phyloP scores from a whole-genome alignment of 2,797 vertebrate genomes.

The Momotus momota region DNA sequence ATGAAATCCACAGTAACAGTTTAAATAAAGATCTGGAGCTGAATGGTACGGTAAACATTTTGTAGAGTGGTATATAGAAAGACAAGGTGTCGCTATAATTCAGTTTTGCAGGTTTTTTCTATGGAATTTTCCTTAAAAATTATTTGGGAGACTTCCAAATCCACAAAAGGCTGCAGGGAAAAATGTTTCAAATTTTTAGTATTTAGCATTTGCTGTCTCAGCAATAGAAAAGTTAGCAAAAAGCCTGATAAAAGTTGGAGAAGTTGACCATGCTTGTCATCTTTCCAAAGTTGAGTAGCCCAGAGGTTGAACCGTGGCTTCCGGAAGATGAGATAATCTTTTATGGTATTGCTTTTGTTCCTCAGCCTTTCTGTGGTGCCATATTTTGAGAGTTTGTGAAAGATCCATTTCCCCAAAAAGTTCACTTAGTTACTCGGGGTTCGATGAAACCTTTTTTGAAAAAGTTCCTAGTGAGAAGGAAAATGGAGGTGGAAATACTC shows the following conservation, averaged over 20 bases:
- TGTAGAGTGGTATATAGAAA: not conserved
- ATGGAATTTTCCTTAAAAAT: not conserved
- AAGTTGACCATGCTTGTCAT: not conserved
- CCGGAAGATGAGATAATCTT: not conserved
- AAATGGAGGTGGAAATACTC: not conserved
- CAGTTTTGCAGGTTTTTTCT: not conserved
- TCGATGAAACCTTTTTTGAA: not conserved
- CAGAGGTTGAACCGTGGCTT: not conserved
- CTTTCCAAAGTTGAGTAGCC: not conserved
- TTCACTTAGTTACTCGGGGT: not conserved
- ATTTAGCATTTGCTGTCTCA: not conserved
- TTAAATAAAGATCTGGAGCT: not conserved
- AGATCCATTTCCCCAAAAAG: not conserved
- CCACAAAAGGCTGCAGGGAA: not conserved
- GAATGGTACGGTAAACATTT: accelerated
- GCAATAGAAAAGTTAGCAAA: not conserved
- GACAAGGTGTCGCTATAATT: not conserved
- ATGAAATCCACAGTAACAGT: not conserved
- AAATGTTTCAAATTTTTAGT: not conserved
- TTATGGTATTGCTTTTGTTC: not conserved
- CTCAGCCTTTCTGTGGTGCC: not conserved
- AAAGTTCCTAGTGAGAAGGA: not conserved
- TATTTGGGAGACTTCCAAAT: not conserved
- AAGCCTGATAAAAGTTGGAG: not conserved
- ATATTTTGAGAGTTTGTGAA: accelerated